Percentiles rank a stretch among this genome's conserved stretches.
Conservation (phyloP, 2,113 vertebrate genomes). For the Herpailurus yagouaroundi region DNA sequence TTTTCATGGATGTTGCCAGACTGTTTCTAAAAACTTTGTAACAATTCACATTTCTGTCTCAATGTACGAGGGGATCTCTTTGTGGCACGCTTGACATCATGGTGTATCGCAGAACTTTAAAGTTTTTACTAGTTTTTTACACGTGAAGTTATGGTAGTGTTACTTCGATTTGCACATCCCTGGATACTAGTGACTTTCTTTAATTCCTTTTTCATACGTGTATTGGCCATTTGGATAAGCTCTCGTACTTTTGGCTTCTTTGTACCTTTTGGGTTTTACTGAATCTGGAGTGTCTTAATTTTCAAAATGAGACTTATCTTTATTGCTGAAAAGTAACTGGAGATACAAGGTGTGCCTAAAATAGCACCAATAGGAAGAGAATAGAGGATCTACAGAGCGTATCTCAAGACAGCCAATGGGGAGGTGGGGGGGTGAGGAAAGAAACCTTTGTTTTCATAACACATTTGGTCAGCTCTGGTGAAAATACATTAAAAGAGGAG, state of each 20-base stretch:
- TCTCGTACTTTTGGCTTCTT: neutral
- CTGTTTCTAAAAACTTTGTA: neutral
- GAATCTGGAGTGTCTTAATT: neutral
- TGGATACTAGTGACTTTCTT: neutral
- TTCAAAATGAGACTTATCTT: neutral
- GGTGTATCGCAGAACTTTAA: neutral
- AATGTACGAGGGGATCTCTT: neutral
- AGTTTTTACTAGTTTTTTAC: neutral
- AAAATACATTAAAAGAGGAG: neutral
- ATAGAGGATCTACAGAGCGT: neutral
- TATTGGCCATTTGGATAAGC: neutral
- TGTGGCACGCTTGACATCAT: neutral
- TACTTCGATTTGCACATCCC: neutral
- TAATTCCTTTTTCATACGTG: neutral
- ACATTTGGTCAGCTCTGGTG: neutral
- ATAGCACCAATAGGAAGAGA: neutral
- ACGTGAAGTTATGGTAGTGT: neutral
- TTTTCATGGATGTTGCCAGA: neutral
- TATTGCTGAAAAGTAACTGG: neutral
- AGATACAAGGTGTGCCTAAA: neutral
- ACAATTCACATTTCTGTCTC: neutral
- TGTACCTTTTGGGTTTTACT: neutral
- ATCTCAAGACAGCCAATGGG: neutral
- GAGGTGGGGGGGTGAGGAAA: fast-evolving
- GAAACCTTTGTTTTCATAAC: neutral